Base-by-base conservation (phyloP, 2,888 invertebrate species). In the Elegia similella region DNA sequence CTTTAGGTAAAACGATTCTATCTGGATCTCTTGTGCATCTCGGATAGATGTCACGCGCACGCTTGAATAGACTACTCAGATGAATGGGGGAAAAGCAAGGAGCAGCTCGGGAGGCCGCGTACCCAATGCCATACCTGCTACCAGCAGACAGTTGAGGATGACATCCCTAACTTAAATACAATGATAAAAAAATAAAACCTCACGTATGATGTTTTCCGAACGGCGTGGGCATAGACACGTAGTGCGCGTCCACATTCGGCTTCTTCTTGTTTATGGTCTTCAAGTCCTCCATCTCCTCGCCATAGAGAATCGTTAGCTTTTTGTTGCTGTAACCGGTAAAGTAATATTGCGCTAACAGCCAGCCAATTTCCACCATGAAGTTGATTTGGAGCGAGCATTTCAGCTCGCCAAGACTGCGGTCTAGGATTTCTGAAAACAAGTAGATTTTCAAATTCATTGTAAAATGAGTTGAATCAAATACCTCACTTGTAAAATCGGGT, bases 321-420 rank as follows among this genome's bases (percentile, higher is more conserved):
- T 94, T 95, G 30, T 92, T 92, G 59, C 95, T 92, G 71, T 95
- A 94, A 55, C 95, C 95, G 55, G 95, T 95, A 69, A 94, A 94
- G 70, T 94, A 93, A 72, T 98, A 98, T 70, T 98, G 97, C 0
- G 96, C 95, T 57, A 97, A 88, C 0, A 98, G 81, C 98, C 98
- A 99, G 0, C 95, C 95, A 8, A 97, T 92, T 69, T 98, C 98
- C 42, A 98, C 95, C 96, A 98, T 97, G 72, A 97, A 98, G 82
- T 97, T 98, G 29, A 98, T 95, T 85, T 98, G 97, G n/a, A 96
- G 83, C 0, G 95, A 95, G 46, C 93, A 92, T 65, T 94, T 94
- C 6, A 97, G 84, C 58, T 94, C 93, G 0, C 97, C 97, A 3
- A 97, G 85, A 73, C 96, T 96, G 7, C 92, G 91, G 70, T 97